A percentile compares a stretch with the other conserved stretches of the same genome.
Evolutionary conservation across 2,797 vertebrate genomes (phyloP).

Genomic region (Peromyscus melanophrys): DNA sequence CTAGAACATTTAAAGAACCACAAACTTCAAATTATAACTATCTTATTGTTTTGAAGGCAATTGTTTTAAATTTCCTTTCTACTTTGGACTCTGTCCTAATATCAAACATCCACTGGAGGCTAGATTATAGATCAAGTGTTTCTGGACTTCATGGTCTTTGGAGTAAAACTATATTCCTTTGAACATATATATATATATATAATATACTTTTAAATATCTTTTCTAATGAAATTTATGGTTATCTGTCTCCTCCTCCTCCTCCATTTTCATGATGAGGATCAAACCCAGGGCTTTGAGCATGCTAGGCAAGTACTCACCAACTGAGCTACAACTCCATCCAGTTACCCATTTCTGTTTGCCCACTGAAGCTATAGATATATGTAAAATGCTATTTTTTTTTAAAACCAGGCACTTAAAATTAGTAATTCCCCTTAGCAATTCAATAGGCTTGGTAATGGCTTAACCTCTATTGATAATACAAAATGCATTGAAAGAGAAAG

Average conservation of each 20-base stretch:
- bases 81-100: constrained; percentile 19
- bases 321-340: not conserved
- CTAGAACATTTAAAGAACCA: not conserved
- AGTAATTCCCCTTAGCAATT: constrained; percentile 1
- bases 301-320: not conserved
- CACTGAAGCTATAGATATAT: not conserved
- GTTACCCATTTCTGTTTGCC: not conserved
- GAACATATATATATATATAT: not conserved
- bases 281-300: not conserved
- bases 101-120: not conserved
- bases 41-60: not conserved
- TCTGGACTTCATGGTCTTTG: constrained; percentile 13
- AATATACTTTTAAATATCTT: constrained; percentile 8
- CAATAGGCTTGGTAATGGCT: not conserved
- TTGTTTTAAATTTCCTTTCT: not conserved
- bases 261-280: not conserved
- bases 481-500: constrained; percentile 38
- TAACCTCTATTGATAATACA: not conserved
- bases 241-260: not conserved
- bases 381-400: not conserved
- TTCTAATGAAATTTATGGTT: not conserved
- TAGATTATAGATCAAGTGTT: not conserved
- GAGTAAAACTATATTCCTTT: constrained; percentile 41
- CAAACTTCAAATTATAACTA: not conserved
- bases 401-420: constrained; percentile 6